A percentile compares a stretch with the other conserved stretches of the same genome.
Conservation (phyloP, 2,797 vertebrate genomes). For the Valencia hispanica region DNA sequence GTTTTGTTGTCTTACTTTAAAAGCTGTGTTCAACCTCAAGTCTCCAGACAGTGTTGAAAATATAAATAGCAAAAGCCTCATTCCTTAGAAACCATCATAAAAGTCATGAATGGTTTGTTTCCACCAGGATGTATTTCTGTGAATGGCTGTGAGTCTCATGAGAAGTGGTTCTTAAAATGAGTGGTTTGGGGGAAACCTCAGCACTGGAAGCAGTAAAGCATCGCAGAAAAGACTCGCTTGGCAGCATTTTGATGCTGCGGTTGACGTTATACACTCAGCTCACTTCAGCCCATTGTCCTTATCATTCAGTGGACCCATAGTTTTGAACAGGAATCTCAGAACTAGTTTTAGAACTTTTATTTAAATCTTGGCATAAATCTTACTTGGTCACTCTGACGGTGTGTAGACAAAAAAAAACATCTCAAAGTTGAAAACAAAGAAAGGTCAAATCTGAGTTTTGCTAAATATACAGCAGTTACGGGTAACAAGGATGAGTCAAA, state of each 20-base stretch:
- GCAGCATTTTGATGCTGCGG: conserved; percentile 53
- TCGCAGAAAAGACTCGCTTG: conserved; percentile 29
- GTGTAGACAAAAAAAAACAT: neutral
- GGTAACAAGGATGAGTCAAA: neutral
- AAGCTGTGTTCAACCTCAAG: neutral
- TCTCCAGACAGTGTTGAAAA: neutral
- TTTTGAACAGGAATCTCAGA: conserved; percentile 32
- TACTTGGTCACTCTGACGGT: neutral
- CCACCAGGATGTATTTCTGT: conserved; percentile 42
- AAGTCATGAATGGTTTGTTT: conserved; percentile 42
- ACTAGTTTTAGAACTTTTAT: conserved; percentile 14
- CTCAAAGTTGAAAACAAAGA: neutral
- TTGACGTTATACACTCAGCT: conserved; percentile 29
- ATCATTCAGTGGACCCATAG: conserved; percentile 14
- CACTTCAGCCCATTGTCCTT: conserved; percentile 39
- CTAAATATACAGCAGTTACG: neutral
- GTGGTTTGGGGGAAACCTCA: conserved; percentile 56
- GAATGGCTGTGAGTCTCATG: conserved; percentile 48
- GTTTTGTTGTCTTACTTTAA: neutral
- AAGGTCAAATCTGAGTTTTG: neutral
- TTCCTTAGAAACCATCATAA: conserved; percentile 44
- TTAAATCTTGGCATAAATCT: neutral
- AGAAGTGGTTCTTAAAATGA: conserved; percentile 55
- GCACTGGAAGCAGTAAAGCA: conserved; percentile 49
- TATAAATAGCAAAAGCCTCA: conserved; percentile 15